Base-by-base conservation (phyloP, 2,888 invertebrate genomes). In the Xanthia togata region DNA sequence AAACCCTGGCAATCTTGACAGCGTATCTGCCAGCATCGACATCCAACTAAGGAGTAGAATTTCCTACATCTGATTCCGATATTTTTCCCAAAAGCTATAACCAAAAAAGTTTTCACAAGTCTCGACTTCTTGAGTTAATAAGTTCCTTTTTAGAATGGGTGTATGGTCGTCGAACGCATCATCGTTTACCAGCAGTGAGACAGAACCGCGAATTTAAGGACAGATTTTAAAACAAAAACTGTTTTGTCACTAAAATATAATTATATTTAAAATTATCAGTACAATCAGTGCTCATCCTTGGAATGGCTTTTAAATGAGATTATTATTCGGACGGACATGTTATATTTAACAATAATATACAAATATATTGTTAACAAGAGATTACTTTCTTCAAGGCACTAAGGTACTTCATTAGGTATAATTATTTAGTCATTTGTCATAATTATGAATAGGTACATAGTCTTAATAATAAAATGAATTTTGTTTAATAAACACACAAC, bases 201-300 rank as follows among this genome's bases (percentile, higher is more conserved):
- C 23, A 26, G 12, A 59, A 65, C 38, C 20, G 0, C 14, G 9
- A 41, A 31, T 8, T 62, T 26, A 57, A n/a, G 63, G 62, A 11
- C 5, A 17, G 23, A 35, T 14, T 53, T 68, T 14, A 62, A 80
- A 62, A 79, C 79, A 83, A 76, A n/a, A n/a, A n/a, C n/a, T 31
- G 73, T 77, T 17, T 60, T 63, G 68, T 85, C 82, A 85, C 73
- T 82, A 88, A 90, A 91, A 92, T 89, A 89, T 85, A 85, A 74
- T 81, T 87, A 82, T 89, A 88, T 92, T 91, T 89, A 89, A 83
- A 78, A 88, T 85, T 87, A 86, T 90, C 89, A 90, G 86, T 90
- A 90, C 85, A 90, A 83, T 85, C 85, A 83, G 88, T 88, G 90
- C 89, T 83, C 81, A 88, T 81, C 79, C 87, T 86, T 87, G 78